Conservation (phyloP, 2,888 invertebrate species). For the Salpingus planirostris region DNA sequence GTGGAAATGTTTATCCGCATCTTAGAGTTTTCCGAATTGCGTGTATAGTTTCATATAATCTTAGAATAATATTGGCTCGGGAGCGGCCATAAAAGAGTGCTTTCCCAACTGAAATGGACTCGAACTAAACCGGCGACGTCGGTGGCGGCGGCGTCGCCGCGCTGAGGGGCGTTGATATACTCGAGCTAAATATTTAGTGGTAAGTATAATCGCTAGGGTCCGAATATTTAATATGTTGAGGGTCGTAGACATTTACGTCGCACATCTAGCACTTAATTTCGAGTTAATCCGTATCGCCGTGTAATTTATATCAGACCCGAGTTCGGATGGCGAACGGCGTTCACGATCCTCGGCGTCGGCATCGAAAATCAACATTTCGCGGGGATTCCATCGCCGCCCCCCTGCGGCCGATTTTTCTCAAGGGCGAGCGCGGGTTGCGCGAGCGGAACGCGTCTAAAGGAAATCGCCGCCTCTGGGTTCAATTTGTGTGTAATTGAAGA, state of each 20-base stretch:
- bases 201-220: slow-evolving; percentile 14
- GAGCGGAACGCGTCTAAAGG: no score
- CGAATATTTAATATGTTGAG: slow-evolving; percentile 16
- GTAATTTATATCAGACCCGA: slow-evolving; percentile 15
- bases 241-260: slow-evolving; percentile 13
- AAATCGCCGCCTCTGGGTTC: no score
- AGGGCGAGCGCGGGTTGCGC: not conserved
- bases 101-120: no score
- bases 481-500: slow-evolving; percentile 9
- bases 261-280: slow-evolving; percentile 17
- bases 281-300: slow-evolving; percentile 15
- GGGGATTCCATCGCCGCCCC: not conserved
- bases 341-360: no score
- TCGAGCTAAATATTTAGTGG: slow-evolving; percentile 4
- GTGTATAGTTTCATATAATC: no score
- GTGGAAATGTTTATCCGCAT: no score
- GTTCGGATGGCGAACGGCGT: no score
- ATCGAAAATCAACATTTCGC: not conserved
- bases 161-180: not conserved
- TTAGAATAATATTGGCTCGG: no score
- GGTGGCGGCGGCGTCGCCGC: no score
- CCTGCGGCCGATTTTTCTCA: not conserved
- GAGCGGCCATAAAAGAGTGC: no score
- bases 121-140: no score
- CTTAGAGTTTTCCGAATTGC: no score